phyloP scores from a whole-genome alignment of 2,888 invertebrate species.

The Drosophila mercatorum region DNA sequence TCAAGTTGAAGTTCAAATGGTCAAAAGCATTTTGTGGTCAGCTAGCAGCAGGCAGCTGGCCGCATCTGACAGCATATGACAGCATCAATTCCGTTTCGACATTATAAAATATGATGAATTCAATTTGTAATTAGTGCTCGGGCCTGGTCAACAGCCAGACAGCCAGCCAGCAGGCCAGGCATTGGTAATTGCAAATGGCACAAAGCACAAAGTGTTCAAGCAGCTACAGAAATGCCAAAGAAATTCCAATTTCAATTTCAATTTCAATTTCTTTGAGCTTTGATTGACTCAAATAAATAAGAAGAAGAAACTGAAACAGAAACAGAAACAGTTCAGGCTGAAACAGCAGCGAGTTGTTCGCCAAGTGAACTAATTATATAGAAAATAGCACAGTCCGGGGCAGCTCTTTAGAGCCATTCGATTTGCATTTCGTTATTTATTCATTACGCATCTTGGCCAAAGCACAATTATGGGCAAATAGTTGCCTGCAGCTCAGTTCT shows the following conservation, averaged over 20 bases:
- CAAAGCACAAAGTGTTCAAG: constrained; percentile 3
- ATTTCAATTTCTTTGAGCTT: not conserved
- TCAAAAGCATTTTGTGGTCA: constrained; percentile 26
- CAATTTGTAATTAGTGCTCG: constrained; percentile 42
- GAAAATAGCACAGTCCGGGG: not conserved
- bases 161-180: not conserved
- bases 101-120: constrained; percentile 44
- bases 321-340: no score
- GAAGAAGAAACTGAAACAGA: no score
- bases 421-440: not conserved
- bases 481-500: not conserved
- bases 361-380: constrained; percentile 3
- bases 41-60: not conserved
- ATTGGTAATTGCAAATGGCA: constrained; percentile 40
- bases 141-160: not conserved
- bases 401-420: no score
- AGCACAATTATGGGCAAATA: not conserved
- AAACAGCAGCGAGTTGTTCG: not conserved
- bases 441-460: not conserved
- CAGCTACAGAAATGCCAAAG: not conserved
- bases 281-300: not conserved
- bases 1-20: constrained; percentile 52
- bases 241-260: not conserved
- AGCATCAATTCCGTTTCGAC: constrained; percentile 21
- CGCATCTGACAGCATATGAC: constrained; percentile 4